phyloP scores from a whole-genome alignment of 2,888 invertebrate genomes.

The Tetropium fuscum region DNA sequence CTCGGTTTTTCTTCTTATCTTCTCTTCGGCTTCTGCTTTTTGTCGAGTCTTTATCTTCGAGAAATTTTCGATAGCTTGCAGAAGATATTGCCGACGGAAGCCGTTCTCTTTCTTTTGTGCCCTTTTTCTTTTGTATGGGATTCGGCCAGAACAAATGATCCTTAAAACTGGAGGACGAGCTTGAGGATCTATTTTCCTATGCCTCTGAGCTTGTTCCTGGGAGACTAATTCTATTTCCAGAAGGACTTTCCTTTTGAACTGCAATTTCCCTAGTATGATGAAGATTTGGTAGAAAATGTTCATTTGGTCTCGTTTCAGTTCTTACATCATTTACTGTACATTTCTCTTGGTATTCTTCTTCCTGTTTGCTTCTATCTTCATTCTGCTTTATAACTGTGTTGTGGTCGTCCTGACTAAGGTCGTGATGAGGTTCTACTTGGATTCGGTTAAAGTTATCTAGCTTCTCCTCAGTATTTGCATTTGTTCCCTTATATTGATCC shows the following conservation, averaged over 20 bases:
- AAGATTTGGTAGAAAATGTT: too few species aligned
- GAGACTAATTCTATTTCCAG: not conserved
- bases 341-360: not conserved
- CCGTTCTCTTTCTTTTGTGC: not conserved
- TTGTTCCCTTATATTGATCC: too few species aligned
- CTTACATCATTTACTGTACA: not conserved
- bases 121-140: not conserved
- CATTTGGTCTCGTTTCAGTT: not conserved
- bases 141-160: constrained; percentile 2
- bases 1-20: not conserved
- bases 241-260: not conserved
- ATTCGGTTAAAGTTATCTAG: not conserved
- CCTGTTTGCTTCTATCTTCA: not conserved
- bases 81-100: not conserved
- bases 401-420: not conserved
- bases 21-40: not conserved
- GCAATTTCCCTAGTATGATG: too few species aligned
- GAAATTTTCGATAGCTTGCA: not conserved
- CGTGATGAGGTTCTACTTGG: not conserved
- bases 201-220: not conserved
- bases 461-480: not conserved
- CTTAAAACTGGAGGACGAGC: constrained; percentile 2
- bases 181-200: not conserved
- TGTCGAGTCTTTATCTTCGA: not conserved
- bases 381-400: not conserved